Evolutionary conservation across 2,113 vertebrate genomes (phyloP).

Genomic region (Tragelaphus scriptus): DNA sequence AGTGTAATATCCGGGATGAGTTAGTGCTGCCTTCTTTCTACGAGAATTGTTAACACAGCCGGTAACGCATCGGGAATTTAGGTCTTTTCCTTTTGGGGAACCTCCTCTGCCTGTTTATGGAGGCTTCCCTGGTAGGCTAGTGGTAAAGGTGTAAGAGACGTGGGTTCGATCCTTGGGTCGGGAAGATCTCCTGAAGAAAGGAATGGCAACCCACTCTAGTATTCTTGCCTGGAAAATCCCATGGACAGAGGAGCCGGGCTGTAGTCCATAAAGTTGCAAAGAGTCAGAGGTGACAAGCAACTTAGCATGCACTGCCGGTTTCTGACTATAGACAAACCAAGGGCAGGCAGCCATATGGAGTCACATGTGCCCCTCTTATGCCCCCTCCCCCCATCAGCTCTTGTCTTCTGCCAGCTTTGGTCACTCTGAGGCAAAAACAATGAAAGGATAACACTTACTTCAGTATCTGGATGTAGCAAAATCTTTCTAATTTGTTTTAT

Average conservation of each 20-base stretch:
- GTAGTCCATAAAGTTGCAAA: background rate
- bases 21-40: background rate
- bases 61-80: too few species aligned
- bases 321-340: background rate
- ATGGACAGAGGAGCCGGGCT: background rate
- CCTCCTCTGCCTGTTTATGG: background rate
- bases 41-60: background rate
- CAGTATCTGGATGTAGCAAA: background rate
- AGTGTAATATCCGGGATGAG: fast-evolving
- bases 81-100: background rate
- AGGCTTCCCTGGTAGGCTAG: background rate
- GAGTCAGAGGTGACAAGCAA: background rate
- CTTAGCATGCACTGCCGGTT: background rate
- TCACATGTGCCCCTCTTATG: background rate
- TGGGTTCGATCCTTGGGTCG: background rate
- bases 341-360: background rate
- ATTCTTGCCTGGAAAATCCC: background rate
- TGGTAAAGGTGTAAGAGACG: background rate
- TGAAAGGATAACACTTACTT: background rate
- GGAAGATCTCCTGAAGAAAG: background rate
- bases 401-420: background rate
- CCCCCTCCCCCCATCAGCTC: fast-evolving
- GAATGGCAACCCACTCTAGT: background rate
- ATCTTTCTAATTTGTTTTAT: background rate
- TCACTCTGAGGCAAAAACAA: background rate